phyloP scores from a whole-genome alignment of 2,888 invertebrate species.

The Synanthedon vespiformis region DNA sequence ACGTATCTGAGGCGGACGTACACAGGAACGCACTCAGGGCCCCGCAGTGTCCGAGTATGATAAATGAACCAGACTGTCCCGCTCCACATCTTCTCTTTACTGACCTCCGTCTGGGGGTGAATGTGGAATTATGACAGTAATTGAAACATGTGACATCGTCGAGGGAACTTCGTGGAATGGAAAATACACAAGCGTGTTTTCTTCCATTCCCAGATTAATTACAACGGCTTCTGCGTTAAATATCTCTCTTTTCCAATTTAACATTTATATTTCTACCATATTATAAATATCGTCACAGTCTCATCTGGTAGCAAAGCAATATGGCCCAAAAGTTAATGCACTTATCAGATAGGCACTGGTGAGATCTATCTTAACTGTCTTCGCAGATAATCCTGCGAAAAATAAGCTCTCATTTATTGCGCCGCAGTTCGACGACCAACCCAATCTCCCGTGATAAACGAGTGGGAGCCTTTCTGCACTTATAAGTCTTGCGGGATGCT shows the following conservation, averaged over 20 bases:
- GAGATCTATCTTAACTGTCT: background rate
- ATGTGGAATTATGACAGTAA: slow-evolving; percentile 45
- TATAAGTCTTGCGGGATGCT: slow-evolving; percentile 13
- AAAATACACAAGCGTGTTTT: background rate
- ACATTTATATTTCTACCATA: background rate
- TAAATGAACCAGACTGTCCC: slow-evolving; percentile 40
- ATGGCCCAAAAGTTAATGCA: slow-evolving; percentile 11
- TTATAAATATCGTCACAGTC: no score
- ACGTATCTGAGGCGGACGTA: slow-evolving; percentile 26
- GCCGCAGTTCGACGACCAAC: slow-evolving; percentile 13
- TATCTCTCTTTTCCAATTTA: background rate
- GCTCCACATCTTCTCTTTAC: slow-evolving; percentile 45
- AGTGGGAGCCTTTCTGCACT: slow-evolving; percentile 10
- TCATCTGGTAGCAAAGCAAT: background rate
- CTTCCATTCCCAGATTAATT: background rate
- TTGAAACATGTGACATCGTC: slow-evolving; percentile 39
- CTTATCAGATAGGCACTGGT: background rate
- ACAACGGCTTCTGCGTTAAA: background rate
- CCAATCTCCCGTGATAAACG: slow-evolving; percentile 13
- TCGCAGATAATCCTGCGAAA: slow-evolving; percentile 9
- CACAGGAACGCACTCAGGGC: slow-evolving; percentile 60
- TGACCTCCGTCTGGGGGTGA: slow-evolving; percentile 19
- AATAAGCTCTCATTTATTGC: slow-evolving; percentile 24
- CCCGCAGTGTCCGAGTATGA: slow-evolving; percentile 42
- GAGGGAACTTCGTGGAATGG: slow-evolving; percentile 5